These are phyloP conservation scores for Anoplius nigerrimus DNA, from an alignment of 2,888 invertebrate species.

Conservation along the genomic window DNA sequence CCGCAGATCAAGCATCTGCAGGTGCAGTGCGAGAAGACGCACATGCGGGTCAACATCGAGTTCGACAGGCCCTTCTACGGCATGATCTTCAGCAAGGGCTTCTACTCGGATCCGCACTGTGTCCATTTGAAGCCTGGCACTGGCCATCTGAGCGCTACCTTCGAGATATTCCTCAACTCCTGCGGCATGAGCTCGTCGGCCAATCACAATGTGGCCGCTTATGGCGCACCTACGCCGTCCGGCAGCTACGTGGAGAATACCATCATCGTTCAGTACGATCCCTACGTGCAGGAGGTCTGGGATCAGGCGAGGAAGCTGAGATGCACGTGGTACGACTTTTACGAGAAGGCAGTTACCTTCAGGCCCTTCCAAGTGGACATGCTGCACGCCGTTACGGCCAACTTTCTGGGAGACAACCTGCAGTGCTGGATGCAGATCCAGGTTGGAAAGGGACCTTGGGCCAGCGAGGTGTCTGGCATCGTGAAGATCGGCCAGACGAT, in stretches of 20 bases:
- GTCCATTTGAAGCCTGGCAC: conserved; percentile 94
- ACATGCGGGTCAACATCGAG: conserved; percentile 96
- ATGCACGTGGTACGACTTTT: conserved; percentile 97
- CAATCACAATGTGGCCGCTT: conserved; percentile 89
- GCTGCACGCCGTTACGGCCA: conserved; percentile 95
- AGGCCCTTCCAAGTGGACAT: conserved; percentile 97
- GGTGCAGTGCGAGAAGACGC: conserved; percentile 96
- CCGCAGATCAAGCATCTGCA: conserved; percentile 95
- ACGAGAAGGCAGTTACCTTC: conserved; percentile 96
- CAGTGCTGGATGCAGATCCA: conserved; percentile 99
- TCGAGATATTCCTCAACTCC: conserved; percentile 94
- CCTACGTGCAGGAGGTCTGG: conserved; percentile 96
- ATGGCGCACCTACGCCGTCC: conserved; percentile 91
- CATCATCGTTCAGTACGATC: conserved; percentile 95
- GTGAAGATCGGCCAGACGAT: conserved; percentile 97
- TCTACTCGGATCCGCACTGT: conserved; percentile 93
- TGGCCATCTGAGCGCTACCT: conserved; percentile 92
- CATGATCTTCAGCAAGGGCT: conserved; percentile 96
- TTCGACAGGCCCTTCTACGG: conserved; percentile 97
- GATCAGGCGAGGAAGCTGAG: conserved; percentile 94
- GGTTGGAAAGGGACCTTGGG: conserved; percentile 97
- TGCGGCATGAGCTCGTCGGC: conserved; percentile 97
- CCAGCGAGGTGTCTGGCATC: conserved; percentile 96
- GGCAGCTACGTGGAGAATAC: conserved; percentile 97
- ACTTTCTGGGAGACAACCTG: conserved; percentile 95